Evolutionary conservation across 2,113 vertebrate genomes (phyloP), one percentile per base, ranked within the genome.

Genomic region (Austrofundulus limnaeus): DNA sequence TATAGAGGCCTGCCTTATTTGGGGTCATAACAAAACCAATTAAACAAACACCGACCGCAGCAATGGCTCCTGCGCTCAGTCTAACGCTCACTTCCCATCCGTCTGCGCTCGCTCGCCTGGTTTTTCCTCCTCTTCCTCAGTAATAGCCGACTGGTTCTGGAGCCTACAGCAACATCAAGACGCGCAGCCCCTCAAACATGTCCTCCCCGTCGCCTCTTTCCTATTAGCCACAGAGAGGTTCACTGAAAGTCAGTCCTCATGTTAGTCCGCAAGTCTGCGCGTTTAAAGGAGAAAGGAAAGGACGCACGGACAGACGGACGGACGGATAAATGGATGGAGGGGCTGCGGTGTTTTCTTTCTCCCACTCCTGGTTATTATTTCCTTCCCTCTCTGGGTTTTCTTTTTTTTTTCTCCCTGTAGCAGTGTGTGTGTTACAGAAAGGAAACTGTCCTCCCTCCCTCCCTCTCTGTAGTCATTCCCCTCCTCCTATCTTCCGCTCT

Each of bases 401-500:
- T 49, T 25, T 51, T 24, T 51, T 17, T 47, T 51, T 51, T 51
- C 28, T 17, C 14, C 89, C 85, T 77, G 85, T 82, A 85, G 90
- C 88, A 7, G 28, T 7, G 90, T 89, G 88, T 88, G 85, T 78
- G 80, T 86, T 87, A 76, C 82, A 87, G 84, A 91, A 88, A 91
- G 89, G 90, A 90, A 92, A 88, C 77, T 54, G 81, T 85, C 76
- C 76, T 64, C 64, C 85, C 77, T 78, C 79, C 42, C 78, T 74
- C 83, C 75, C 82, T 72, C 66, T 77, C 72, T 81, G 79, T 74
- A 88, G 84, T 88, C 87, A 64, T 88, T 85, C 84, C 84, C 86
- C 87, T 85, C 86, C 85, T 86, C 87, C 86, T 67, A 66, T 88
- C 86, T 91, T 91, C 88, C 88, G 86, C 84, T 88, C 82, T 83